Conservation (phyloP, 2,113 vertebrate species). For the Phocoena sinus region DNA sequence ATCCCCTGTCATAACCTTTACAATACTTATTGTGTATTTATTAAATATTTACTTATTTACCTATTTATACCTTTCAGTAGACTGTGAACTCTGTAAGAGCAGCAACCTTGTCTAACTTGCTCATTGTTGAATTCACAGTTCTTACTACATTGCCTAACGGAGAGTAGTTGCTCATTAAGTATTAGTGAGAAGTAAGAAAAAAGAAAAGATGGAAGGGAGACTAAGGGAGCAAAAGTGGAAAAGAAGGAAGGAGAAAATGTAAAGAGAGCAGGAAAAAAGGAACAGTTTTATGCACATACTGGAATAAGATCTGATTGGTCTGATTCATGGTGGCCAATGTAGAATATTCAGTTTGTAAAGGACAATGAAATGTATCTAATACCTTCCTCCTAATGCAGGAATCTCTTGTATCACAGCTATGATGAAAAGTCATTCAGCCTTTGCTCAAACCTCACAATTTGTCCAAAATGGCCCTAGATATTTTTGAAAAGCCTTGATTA, state of each 20-base stretch:
- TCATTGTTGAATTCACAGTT: background rate
- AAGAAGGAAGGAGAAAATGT: background rate
- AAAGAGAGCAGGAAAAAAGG: background rate
- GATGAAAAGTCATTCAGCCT: background rate
- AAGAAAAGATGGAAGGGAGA: background rate
- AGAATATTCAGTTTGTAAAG: background rate
- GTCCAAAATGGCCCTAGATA: background rate
- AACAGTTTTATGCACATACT: background rate
- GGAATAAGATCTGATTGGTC: background rate
- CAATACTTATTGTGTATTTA: background rate
- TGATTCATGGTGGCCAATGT: background rate
- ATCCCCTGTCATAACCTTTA: background rate
- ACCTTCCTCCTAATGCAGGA: background rate
- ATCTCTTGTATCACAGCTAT: background rate
- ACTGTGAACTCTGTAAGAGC: background rate
- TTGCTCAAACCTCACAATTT: background rate
- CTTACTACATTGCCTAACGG: background rate
- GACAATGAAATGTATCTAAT: background rate
- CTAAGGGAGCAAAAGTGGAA: background rate
- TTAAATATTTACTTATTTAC: background rate
- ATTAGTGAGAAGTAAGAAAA: background rate
- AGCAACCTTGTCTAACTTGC: background rate
- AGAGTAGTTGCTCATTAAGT: background rate
- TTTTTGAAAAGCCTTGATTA: slow-evolving; percentile 10
- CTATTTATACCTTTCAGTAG: background rate